Percentiles rank a stretch among this genome's conserved stretches.
These are phyloP conservation scores for Crotalus helleri DNA, from an alignment of 2,113 vertebrate species.

Conservation along the genomic window DNA sequence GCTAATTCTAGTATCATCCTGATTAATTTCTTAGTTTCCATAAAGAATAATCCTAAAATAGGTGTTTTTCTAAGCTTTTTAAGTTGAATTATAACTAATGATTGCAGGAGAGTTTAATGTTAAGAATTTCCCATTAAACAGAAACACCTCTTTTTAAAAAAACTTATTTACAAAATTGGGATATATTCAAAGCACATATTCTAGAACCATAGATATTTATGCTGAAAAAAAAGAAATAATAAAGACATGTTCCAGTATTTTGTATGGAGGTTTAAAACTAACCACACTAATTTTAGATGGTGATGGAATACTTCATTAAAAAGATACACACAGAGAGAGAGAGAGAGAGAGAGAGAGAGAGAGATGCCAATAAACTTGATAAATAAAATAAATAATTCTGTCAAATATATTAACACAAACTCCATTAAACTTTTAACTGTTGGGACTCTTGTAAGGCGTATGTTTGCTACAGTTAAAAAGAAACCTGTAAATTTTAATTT, in stretches of 20 bases:
- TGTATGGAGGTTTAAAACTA: not conserved
- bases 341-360: too few relatives aligned
- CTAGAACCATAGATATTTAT: not conserved
- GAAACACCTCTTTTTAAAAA: not conserved
- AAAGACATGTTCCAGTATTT: not conserved
- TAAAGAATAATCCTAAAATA: not conserved
- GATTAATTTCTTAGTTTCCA: not conserved
- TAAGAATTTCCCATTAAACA: not conserved
- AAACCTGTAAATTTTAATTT: not conserved
- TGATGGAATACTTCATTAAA: not conserved
- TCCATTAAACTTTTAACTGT: not conserved
- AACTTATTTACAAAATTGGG: not conserved
- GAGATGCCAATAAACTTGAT: not conserved
- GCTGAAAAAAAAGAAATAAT: not conserved
- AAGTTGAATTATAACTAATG: not conserved
- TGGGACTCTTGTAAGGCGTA: not conserved
- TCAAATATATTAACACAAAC: not conserved
- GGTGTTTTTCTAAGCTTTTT: not conserved
- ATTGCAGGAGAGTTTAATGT: not conserved
- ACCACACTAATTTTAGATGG: not conserved
- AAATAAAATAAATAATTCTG: not conserved
- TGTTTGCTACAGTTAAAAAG: not conserved
- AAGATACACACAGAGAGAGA: not conserved
- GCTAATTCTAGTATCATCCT: not conserved
- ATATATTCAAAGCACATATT: not conserved